phyloP scores from a whole-genome alignment of 2,113 vertebrate species.

The Laticauda colubrina region DNA sequence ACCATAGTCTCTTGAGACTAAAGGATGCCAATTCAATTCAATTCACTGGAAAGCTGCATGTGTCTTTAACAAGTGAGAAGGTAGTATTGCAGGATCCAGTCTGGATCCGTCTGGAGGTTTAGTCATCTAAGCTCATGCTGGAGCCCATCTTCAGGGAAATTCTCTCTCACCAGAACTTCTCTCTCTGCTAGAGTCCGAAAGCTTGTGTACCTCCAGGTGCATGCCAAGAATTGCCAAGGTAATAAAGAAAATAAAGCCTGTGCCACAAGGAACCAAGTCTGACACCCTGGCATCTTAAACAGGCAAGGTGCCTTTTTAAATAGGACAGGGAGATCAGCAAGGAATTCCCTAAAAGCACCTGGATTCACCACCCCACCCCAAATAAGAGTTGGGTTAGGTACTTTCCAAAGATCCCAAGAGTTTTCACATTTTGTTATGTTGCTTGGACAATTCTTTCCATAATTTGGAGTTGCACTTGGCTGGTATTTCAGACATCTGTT shows the following conservation, averaged over 20 bases:
- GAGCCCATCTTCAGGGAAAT: not conserved
- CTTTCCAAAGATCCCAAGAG: not conserved
- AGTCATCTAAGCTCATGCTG: not conserved
- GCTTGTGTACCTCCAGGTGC: not conserved
- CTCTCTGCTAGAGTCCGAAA: not conserved
- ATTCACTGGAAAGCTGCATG: not conserved
- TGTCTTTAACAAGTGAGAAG: not conserved
- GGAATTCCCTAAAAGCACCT: not conserved
- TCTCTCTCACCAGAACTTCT: not conserved
- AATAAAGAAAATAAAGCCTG: not conserved
- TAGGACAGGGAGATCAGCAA: not conserved
- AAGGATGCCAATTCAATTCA: too few species aligned
- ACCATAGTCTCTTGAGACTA: too few species aligned
- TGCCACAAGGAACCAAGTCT: not conserved
- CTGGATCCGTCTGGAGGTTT: too few species aligned
- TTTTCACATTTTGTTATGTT: not conserved
- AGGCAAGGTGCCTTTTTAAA: not conserved
- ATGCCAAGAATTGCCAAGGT: not conserved
- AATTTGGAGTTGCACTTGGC: accelerated
- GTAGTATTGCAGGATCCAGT: not conserved
- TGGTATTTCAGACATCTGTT: conserved; percentile 32
- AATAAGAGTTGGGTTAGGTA: not conserved
- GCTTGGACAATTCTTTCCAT: accelerated
- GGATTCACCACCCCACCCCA: not conserved
- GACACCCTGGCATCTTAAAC: not conserved